A percentile compares a stretch with the other conserved stretches of the same genome.
These are phyloP conservation scores for Alitta virens DNA, from an alignment of 2,888 invertebrate species.

Conservation along the genomic window DNA sequence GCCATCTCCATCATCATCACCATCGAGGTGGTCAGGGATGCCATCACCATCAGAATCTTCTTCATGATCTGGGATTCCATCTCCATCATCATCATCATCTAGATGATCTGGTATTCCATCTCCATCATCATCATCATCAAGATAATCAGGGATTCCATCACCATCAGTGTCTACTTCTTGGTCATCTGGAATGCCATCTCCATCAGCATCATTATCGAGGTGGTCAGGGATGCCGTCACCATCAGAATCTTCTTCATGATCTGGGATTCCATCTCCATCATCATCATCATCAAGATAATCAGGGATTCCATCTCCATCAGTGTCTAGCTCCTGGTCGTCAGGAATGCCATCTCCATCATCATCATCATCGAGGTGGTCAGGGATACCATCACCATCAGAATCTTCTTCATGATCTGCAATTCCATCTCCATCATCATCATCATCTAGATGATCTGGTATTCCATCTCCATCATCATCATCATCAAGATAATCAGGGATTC, in stretches of 20 bases:
- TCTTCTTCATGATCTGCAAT: slow-evolving; percentile 23
- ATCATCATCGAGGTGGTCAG: slow-evolving; percentile 30
- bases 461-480: slow-evolving; percentile 25
- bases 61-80: slow-evolving; percentile 32
- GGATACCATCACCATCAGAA: slow-evolving; percentile 31
- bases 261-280: too few species aligned
- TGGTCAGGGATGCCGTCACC: slow-evolving; percentile 43
- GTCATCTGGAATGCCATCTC: slow-evolving; percentile 42
- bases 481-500: slow-evolving; percentile 36
- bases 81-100: slow-evolving; percentile 40
- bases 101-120: slow-evolving; percentile 27
- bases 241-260: slow-evolving; percentile 29
- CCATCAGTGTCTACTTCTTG: slow-evolving; percentile 40
- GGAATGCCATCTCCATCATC: slow-evolving; percentile 49
- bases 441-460: slow-evolving; percentile 31
- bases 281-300: slow-evolving; percentile 41
- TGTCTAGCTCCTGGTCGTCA: slow-evolving; percentile 36
- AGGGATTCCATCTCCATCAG: slow-evolving; percentile 43
- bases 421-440: slow-evolving; percentile 36
- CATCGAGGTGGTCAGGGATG: slow-evolving; percentile 34
- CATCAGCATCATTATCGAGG: slow-evolving; percentile 38
- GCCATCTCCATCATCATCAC: slow-evolving; percentile 48
- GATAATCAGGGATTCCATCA: slow-evolving; percentile 49
- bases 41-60: slow-evolving; percentile 30
- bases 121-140: slow-evolving; percentile 32